These are phyloP conservation scores for Sceloporus tristichus DNA, from an alignment of 2,113 vertebrate species.

Conservation along the genomic window DNA sequence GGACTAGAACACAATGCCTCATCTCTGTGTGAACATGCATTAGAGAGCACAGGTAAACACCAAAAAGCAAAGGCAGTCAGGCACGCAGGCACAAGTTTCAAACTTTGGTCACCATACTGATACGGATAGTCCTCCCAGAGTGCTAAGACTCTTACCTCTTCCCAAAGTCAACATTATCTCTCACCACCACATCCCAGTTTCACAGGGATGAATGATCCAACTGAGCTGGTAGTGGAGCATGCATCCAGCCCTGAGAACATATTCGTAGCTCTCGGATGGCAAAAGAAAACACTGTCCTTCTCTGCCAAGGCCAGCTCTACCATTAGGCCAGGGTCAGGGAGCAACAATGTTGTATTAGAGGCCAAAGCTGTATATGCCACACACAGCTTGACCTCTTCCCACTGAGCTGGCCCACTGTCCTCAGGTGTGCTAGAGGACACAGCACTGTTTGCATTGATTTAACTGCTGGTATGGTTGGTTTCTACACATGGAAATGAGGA, in stretches of 20 bases:
- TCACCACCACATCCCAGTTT: not conserved
- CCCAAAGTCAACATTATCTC: not conserved
- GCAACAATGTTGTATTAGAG: not conserved
- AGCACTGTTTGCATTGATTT: not conserved
- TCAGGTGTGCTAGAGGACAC: not conserved
- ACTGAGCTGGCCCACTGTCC: not conserved
- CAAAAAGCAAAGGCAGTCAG: too few relatives aligned
- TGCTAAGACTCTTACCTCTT: not conserved
- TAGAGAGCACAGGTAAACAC: too few relatives aligned
- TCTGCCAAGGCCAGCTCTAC: not conserved
- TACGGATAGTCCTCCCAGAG: too few relatives aligned
- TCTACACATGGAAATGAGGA: not conserved
- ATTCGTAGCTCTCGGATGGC: not conserved
- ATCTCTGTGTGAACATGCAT: too few relatives aligned
- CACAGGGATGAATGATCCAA: not conserved
- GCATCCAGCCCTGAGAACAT: not conserved
- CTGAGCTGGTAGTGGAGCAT: not conserved
- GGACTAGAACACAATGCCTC: too few relatives aligned
- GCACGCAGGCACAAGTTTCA: too few relatives aligned
- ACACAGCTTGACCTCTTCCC: not conserved
- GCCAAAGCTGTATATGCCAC: not conserved
- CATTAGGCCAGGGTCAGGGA: not conserved
- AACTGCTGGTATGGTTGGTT: not conserved
- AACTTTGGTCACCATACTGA: too few relatives aligned
- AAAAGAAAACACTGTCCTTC: not conserved